phyloP scores from a whole-genome alignment of 2,797 vertebrate genomes.

The Darevskia nairensis region DNA sequence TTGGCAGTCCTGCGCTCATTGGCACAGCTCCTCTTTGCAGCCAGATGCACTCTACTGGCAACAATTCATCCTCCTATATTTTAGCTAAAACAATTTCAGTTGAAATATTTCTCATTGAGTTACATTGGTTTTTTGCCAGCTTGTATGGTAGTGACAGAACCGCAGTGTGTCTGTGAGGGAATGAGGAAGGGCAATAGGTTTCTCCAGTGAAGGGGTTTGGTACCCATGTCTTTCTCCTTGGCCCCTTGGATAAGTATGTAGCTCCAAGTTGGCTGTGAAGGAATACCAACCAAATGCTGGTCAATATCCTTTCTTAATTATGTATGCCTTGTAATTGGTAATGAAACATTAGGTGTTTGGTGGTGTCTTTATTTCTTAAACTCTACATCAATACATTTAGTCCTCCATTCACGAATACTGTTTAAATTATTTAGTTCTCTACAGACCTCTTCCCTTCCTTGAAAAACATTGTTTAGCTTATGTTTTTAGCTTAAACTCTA shows the following conservation, averaged over 20 bases:
- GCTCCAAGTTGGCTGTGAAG: too few species aligned
- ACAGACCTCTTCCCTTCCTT: background rate
- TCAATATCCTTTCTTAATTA: background rate
- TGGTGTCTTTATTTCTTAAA: background rate
- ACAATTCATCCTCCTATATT: background rate
- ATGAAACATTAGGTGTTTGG: background rate
- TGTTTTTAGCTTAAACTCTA: background rate
- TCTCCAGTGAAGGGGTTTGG: background rate
- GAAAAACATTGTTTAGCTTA: background rate
- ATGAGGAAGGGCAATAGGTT: background rate
- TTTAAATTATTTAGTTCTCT: background rate
- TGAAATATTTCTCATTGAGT: background rate
- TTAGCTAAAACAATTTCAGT: conserved; percentile 3
- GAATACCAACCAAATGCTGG: background rate
- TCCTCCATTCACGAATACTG: background rate
- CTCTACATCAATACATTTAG: background rate
- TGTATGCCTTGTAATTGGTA: background rate
- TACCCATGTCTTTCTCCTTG: background rate
- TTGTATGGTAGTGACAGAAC: background rate
- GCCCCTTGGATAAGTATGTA: background rate
- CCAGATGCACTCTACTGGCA: conserved; percentile 1
- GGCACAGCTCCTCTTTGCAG: conserved; percentile 1
- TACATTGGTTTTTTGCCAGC: background rate
- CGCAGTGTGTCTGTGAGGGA: background rate
- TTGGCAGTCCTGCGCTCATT: background rate